phyloP scores from a whole-genome alignment of 1,140 invertebrate genomes.

The Pomphorhynchus laevis region DNA sequence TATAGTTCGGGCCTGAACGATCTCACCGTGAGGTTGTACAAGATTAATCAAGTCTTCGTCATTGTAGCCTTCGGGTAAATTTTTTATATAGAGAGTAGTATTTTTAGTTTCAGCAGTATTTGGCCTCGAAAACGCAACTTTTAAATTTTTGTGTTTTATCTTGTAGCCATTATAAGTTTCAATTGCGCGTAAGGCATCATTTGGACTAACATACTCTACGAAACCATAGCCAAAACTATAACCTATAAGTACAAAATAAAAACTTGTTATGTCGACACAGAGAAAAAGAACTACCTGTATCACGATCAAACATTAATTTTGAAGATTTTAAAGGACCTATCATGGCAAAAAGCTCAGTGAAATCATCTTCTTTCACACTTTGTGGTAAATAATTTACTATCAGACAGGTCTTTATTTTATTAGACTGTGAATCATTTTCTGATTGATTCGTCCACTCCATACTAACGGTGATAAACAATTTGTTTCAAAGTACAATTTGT shows the following conservation, averaged over 20 bases:
- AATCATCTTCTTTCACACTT: conserved; percentile 7
- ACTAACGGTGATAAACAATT: too few relatives aligned
- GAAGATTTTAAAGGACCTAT: conserved; percentile 5
- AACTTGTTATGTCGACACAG: too few relatives aligned
- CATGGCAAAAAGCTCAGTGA: conserved; percentile 1
- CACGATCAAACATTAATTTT: conserved; percentile 2
- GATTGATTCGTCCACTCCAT: too few relatives aligned
- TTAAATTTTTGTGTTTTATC: conserved; percentile 6
- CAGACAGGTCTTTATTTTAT: too few relatives aligned
- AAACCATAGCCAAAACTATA: conserved; percentile 10
- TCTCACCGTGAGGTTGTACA: conserved; percentile 5
- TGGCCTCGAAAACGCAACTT: conserved; percentile 7
- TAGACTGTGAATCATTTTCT: too few relatives aligned
- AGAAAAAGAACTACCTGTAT: background rate
- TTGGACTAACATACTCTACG: conserved; percentile 5
- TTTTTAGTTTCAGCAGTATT: conserved; percentile 9
- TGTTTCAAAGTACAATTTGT: too few relatives aligned
- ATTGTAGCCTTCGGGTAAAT: conserved; percentile 2
- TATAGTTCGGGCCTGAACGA: conserved; percentile 4
- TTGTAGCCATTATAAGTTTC: conserved; percentile 2
- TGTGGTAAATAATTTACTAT: conserved; percentile 10
- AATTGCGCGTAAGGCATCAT: conserved; percentile 4
- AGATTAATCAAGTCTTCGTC: conserved; percentile 5
- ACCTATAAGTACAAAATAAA: too few relatives aligned
- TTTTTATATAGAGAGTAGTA: conserved; percentile 9